Evolutionary conservation across 2,888 invertebrate species (phyloP).

Genomic region (Phoronis australis): DNA sequence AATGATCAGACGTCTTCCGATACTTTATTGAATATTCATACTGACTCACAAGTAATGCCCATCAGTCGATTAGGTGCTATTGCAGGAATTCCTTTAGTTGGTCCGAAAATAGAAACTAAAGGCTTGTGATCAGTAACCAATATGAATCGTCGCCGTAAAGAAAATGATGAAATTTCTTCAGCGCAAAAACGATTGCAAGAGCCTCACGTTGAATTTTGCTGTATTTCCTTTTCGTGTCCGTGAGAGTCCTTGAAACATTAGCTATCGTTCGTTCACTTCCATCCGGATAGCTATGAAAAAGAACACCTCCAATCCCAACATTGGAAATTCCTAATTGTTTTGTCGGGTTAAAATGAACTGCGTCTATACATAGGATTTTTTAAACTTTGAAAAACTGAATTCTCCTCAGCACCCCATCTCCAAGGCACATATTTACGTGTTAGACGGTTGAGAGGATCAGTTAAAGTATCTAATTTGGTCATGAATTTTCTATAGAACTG

Average conservation of each 20-base stretch:
- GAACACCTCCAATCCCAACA: constrained; percentile 14
- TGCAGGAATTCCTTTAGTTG: no score
- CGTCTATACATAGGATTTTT: constrained; percentile 5
- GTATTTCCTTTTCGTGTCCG: constrained; percentile 5
- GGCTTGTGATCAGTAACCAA: constrained; percentile 7
- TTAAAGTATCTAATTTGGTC: constrained; percentile 6
- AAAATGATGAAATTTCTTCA: constrained; percentile 15
- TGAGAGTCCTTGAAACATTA: constrained; percentile 10
- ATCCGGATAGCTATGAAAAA: constrained; percentile 13
- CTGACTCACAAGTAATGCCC: no score
- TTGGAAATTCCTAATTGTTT: constrained; percentile 8
- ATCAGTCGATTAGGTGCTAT: no score
- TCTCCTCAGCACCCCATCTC: no score
- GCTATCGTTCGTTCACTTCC: constrained; percentile 10
- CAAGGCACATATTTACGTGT: constrained; percentile 6
- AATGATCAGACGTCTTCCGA: no score
- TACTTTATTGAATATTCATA: no score
- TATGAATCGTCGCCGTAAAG: constrained; percentile 10
- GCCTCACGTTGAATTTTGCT: no score
- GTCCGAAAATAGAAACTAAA: no score
- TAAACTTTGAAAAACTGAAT: no score
- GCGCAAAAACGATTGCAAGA: no score
- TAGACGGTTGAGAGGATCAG: constrained; percentile 11
- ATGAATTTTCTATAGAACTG: constrained; percentile 13
- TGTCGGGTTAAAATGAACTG: constrained; percentile 10